Evolutionary conservation across 2,888 invertebrate species (phyloP), one percentile per base, ranked within the genome.

Genomic region (Tetragonula carbonaria): DNA sequence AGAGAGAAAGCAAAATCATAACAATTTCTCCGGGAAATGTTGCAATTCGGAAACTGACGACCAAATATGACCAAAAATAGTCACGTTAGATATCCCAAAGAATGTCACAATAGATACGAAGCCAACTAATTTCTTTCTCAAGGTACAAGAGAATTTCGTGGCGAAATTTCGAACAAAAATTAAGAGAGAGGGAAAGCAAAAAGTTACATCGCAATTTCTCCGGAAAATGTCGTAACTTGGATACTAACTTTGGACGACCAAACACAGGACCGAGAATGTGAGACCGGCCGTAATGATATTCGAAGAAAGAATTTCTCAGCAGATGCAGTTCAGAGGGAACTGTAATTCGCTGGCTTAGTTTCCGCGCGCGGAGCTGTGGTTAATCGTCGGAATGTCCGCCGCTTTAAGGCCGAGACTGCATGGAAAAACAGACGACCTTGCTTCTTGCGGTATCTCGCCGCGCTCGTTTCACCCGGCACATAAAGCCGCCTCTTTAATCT

Each of bases 401-500:
- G 67, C 63, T 77, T 66, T 38, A 71, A 71, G 80, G 62, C 76
- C 65, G 59, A 70, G 78, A 73, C 74, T 84, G 81, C 75, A 84
- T 65, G 84, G 82, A 88, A 87, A 87, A 87, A 87, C 80, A 68
- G 71, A 68, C 71, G 78, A 82, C 71, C 80, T 78, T 75, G 79
- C 78, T 88, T 88, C 87, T 82, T 85, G 87, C 81, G 86, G 87
- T 73, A 63, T 57, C 73, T 73, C 72, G 83, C 66, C 65, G 80
- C 57, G 62, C 75, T 79, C 84, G 81, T 87, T 87, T 87, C 88
- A 74, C 57, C 67, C 78, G 14, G 80, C 76, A 88, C 88, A 88
- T 87, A 88, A 88, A 88, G 82, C 87, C 72, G 67, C 80, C 88
- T 82, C 80, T 85, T 88, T 88, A 89, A 88, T 89, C 89, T 89